A percentile compares a stretch with the other conserved stretches of the same genome.
These are phyloP conservation scores for Calvadosia cruxmelitensis DNA, from an alignment of 30 jellyfish, hydroid and myxozoan species.

Conservation along the genomic window DNA sequence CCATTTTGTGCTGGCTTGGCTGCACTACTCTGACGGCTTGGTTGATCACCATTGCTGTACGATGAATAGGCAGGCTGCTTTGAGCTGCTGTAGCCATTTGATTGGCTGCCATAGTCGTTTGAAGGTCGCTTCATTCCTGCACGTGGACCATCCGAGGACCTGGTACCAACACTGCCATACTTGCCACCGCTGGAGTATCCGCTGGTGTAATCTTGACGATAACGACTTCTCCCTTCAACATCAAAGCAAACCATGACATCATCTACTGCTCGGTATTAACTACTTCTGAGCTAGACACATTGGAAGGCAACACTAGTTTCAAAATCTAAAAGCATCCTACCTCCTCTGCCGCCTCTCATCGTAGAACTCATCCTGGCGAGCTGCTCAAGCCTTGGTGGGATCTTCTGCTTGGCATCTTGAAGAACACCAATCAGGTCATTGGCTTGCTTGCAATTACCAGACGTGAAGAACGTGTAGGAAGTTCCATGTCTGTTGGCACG, in stretches of 20 bases:
- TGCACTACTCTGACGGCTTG: not conserved
- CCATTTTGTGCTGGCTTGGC: constrained; percentile 1
- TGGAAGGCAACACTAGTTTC: no score
- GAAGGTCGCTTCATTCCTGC: not conserved
- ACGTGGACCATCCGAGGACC: not conserved
- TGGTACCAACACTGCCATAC: not conserved
- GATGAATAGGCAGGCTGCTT: not conserved
- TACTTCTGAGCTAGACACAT: not conserved
- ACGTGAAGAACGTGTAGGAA: constrained; percentile 90
- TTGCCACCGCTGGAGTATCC: no score
- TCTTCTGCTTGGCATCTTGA: constrained; percentile 76
- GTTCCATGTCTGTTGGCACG: constrained; percentile 88
- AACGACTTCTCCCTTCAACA: not conserved
- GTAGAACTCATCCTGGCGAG: constrained; percentile 28
- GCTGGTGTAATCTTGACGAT: constrained; percentile 2
- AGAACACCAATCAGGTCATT: constrained; percentile 53
- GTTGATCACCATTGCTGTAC: not conserved
- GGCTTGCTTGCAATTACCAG: constrained; percentile 54
- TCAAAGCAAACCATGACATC: no score
- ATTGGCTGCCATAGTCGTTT: not conserved
- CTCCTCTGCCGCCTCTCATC: constrained; percentile 31
- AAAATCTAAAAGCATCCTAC: constrained; percentile 8
- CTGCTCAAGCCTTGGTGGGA: constrained; percentile 61
- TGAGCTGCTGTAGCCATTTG: not conserved
- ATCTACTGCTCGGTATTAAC: no score